Conservation (phyloP, 2,797 vertebrate genomes). For the Phrynocephalus guinanensis region DNA sequence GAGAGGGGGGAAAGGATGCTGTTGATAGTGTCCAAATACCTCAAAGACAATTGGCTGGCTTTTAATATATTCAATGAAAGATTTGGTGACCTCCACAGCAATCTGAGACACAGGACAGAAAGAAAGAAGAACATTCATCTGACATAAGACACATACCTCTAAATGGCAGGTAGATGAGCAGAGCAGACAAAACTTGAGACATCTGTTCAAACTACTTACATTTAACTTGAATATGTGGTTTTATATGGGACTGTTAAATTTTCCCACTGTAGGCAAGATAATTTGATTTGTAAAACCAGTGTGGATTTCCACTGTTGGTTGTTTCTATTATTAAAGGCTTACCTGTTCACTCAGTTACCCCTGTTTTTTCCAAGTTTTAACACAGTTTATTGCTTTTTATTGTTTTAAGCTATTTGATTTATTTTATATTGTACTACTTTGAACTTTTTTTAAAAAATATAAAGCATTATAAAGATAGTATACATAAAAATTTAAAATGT, state of each 20-base stretch:
- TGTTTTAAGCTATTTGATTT: no score
- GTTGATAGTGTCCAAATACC: slow-evolving; percentile 98
- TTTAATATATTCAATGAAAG: slow-evolving; percentile 95
- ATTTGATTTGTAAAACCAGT: not conserved
- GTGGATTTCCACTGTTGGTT: not conserved
- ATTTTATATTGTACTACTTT: no score
- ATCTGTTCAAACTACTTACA: not conserved
- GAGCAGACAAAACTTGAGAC: not conserved
- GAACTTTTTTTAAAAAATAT: no score
- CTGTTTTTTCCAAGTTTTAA: no score
- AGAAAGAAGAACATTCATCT: not conserved
- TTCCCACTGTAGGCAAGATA: not conserved
- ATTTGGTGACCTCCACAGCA: slow-evolving; percentile 95
- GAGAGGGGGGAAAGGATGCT: slow-evolving; percentile 91
- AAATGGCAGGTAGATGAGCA: not conserved
- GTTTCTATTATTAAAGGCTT: not conserved
- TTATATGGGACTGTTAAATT: not conserved
- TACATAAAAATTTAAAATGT: no score
- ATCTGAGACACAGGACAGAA: slow-evolving; percentile 78
- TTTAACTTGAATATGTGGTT: not conserved
- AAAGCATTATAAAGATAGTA: no score
- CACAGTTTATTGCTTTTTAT: no score
- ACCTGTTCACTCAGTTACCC: no score
- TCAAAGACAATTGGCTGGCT: slow-evolving; percentile 98
- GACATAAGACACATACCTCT: not conserved